Percentiles rank a stretch among this genome's conserved stretches.
These are phyloP conservation scores for Catajapyx aquilonaris DNA, from an alignment of 1,140 invertebrate species.

Conservation along the genomic window DNA sequence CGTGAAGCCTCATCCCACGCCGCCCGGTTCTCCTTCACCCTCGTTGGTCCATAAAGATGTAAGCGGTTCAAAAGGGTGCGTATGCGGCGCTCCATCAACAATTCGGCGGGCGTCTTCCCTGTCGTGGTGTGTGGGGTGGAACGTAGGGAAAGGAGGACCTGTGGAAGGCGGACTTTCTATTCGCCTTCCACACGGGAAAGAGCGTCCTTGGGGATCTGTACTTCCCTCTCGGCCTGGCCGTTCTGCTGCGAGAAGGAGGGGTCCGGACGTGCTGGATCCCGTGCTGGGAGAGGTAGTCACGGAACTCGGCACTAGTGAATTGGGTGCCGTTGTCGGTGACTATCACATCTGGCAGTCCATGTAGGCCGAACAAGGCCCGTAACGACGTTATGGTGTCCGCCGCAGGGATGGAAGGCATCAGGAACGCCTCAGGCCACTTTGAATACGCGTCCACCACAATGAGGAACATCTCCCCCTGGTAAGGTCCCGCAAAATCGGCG, in stretches of 20 bases:
- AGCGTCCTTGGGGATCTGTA: not conserved
- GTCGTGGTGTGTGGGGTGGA: constrained; percentile 8
- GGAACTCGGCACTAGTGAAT: no score
- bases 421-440: constrained; percentile 18
- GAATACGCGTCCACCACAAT: constrained; percentile 17
- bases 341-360: constrained; percentile 10
- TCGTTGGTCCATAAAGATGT: constrained; percentile 7
- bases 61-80: constrained; percentile 7
- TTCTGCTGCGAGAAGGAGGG: not conserved
- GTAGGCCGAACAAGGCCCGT: constrained; percentile 9
- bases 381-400: no score
- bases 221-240: not conserved
- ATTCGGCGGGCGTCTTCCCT: constrained; percentile 8
- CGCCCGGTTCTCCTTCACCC: no score
- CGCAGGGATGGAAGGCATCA: constrained; percentile 9
- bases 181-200: not conserved
- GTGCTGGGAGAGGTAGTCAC: no score
- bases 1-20: no score
- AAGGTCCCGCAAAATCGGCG: constrained; percentile 17
- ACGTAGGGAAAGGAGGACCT: constrained; percentile 5
- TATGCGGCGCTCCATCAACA: constrained; percentile 6
- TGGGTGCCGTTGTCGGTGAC: not conserved
- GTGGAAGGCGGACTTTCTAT: not conserved
- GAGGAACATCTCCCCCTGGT: constrained; percentile 13
- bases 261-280: no score